Evolutionary conservation across 2,797 vertebrate species (phyloP).

Genomic region (Sebastes nivosus): DNA sequence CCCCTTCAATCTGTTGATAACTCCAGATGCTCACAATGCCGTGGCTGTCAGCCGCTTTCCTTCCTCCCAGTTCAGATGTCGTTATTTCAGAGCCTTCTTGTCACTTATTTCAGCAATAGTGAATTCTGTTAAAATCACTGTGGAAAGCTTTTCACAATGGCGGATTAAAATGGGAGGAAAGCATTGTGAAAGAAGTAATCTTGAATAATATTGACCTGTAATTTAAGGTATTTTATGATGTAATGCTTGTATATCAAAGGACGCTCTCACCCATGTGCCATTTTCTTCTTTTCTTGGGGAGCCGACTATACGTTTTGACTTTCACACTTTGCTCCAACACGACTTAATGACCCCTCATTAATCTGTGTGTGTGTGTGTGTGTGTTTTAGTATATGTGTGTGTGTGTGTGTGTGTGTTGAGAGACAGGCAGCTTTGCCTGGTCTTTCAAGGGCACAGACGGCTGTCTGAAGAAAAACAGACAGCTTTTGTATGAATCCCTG

Average conservation of each 20-base stretch:
- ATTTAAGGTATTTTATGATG: conserved; percentile 66
- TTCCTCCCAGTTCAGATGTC: conserved; percentile 61
- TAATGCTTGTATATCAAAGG: conserved; percentile 64
- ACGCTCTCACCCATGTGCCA: conserved; percentile 49
- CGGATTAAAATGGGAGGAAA: conserved; percentile 56
- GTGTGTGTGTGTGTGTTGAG: conserved; percentile 75
- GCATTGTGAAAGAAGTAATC: conserved; percentile 65
- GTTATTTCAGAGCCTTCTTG: conserved; percentile 56
- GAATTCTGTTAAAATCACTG: conserved; percentile 58
- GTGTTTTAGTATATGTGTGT: conserved; percentile 57
- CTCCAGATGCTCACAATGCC: conserved; percentile 54
- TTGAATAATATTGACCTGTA: conserved; percentile 72
- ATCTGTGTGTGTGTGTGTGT: conserved; percentile 74
- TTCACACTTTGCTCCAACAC: conserved; percentile 88
- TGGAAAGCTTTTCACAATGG: conserved; percentile 55
- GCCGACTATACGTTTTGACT: conserved; percentile 85
- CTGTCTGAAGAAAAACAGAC: conserved; percentile 90
- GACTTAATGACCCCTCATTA: conserved; percentile 93
- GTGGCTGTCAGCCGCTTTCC: conserved; percentile 59
- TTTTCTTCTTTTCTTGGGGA: conserved; percentile 47
- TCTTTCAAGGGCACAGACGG: conserved; percentile 88
- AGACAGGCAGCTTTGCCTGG: conserved; percentile 81
- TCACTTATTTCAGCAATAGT: conserved; percentile 61
- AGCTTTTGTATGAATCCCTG: conserved; percentile 94
- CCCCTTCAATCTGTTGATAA: conserved; percentile 64